Evolutionary conservation across 2,797 vertebrate species (phyloP), one percentile per base, ranked within the genome.

Genomic region (Clarias pachynema): DNA sequence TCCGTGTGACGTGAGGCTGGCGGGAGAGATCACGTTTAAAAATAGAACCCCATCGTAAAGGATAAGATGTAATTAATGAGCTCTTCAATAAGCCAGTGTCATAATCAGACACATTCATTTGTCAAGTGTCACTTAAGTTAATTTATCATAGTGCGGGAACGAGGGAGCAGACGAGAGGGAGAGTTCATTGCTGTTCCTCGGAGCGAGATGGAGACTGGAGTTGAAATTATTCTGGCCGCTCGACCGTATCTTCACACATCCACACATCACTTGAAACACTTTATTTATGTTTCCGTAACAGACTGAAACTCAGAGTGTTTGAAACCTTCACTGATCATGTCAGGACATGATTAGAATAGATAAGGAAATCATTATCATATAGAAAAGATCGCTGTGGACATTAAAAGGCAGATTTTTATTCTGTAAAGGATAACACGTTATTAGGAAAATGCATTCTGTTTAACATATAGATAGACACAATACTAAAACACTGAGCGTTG

Each of bases 51-150:
- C 20, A 44, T 9, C 77, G 63, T 20, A 24, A 59, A 37, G 56
- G 34, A 79, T 26, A 0, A 7, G 66, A 79, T 74, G 0, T 65
- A 83, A 83, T 85, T 44, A 75, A 86, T 31, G 62, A 31, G 65
- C 15, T 84, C 69, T 85, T 75, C 22, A 79, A 73, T 53, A 68
- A 63, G 73, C 56, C 60, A 34, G 16, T 68, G 62, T 80, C 77
- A 29, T 82, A 68, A 44, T 82, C 79, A 77, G 53, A 31, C 44
- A 75, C 75, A 20, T 85, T 84, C 72, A 78, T 87, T 74, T 65
- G 63, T 87, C 78, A 72, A 26, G n/a, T 59, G 78, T 74, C 81
- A 63, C 37, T 49, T 65, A 16, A 60, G 69, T 22, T 79, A 24
- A 53, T 83, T 89, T 49, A 85, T 81, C 40, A 84, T 53, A 1